phyloP scores from a whole-genome alignment of 2,113 vertebrate genomes.

The Colinus virginianus region DNA sequence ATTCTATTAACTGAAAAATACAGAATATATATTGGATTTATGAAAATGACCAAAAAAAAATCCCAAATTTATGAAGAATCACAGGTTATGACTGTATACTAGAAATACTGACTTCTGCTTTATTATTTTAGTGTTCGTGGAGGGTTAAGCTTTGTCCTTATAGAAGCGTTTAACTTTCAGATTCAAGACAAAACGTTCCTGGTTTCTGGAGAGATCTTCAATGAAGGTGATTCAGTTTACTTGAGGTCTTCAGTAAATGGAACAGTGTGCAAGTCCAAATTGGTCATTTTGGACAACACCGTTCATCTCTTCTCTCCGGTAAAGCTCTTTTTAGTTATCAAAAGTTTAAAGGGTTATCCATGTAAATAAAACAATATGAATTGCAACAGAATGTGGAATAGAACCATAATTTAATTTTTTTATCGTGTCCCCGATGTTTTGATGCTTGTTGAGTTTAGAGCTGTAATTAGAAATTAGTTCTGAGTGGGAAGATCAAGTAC shows the following conservation, averaged over 20 bases:
- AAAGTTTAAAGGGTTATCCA: background rate
- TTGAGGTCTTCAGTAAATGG: slow-evolving; percentile 89
- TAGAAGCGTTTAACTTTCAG: slow-evolving; percentile 74
- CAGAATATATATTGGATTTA: background rate
- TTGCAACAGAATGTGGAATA: background rate
- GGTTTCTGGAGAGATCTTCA: slow-evolving; percentile 84
- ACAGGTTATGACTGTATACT: background rate
- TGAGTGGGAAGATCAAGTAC: background rate
- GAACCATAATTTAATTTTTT: background rate
- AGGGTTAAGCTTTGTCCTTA: background rate
- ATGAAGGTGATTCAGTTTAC: slow-evolving; percentile 79
- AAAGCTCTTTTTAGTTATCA: slow-evolving; percentile 30
- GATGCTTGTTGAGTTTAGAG: background rate
- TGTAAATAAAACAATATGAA: background rate
- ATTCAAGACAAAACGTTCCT: slow-evolving; percentile 81
- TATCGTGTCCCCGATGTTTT: background rate
- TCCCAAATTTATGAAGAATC: background rate
- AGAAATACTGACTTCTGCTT: background rate
- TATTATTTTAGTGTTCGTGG: background rate
- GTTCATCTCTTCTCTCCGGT: slow-evolving; percentile 93
- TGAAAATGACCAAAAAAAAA: background rate
- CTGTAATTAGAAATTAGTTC: background rate
- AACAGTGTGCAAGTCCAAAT: slow-evolving; percentile 82
- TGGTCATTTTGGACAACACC: slow-evolving; percentile 87
- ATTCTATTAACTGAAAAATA: background rate